A percentile compares a stretch with the other conserved stretches of the same genome.
Conservation (phyloP, 1,140 invertebrate species). For the Pachypeltis micranthus region DNA sequence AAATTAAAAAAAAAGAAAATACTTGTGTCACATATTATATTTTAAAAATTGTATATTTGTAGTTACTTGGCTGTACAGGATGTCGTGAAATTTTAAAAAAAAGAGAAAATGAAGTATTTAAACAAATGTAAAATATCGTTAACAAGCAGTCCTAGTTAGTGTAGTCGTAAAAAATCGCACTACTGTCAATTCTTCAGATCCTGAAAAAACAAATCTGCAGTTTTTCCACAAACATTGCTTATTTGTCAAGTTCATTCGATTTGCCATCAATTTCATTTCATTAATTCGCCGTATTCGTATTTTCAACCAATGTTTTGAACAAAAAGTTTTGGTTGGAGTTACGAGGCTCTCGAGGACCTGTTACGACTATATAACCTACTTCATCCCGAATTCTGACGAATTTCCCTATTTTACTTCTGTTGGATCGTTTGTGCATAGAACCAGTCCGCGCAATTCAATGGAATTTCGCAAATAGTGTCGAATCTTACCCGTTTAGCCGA, state of each 20-base stretch:
- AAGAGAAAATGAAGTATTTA: no score
- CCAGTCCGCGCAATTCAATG: no score
- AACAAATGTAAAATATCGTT: conserved; percentile 16
- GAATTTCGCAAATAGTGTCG: no score
- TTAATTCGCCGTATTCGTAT: no score
- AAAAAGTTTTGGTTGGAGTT: no score
- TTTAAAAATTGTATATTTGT: conserved; percentile 20
- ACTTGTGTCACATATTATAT: conserved; percentile 22
- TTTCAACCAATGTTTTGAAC: no score
- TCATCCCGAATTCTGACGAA: conserved; percentile 9
- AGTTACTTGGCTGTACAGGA: conserved; percentile 23
- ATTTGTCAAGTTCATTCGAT: neutral
- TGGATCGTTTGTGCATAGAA: no score
- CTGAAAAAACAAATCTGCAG: no score
- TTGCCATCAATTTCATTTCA: no score
- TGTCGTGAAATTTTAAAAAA: no score
- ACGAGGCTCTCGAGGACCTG: no score
- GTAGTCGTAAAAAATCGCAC: conserved; percentile 19
- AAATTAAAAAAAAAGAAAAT: no score
- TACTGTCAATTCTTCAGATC: conserved; percentile 23
- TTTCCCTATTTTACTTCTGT: conserved; percentile 1
- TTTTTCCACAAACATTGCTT: neutral
- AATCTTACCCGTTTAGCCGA: neutral
- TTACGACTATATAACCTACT: conserved; percentile 14
- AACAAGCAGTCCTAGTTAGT: conserved; percentile 22